Evolutionary conservation across 23 tunicate genomes (phyloP).

Genomic region (Corella eumyota): DNA sequence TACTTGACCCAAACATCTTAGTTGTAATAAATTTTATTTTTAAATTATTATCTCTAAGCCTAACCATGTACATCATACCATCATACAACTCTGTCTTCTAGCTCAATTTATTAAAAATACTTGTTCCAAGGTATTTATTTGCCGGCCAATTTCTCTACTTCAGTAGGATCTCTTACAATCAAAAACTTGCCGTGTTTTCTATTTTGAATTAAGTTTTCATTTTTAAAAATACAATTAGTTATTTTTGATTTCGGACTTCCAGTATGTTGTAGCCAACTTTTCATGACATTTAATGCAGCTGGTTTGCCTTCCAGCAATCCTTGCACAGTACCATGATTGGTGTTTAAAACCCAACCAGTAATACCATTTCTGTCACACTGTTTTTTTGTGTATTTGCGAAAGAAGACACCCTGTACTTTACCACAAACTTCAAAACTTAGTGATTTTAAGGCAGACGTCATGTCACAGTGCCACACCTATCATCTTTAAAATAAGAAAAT

Average conservation of each 20-base stretch:
- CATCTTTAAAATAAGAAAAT: too few relatives aligned
- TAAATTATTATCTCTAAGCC: too few relatives aligned
- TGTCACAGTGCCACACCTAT: too few relatives aligned
- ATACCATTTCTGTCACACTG: constrained; percentile 55
- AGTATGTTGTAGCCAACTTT: constrained; percentile 47
- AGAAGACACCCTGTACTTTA: constrained; percentile 89
- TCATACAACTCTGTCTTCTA: too few relatives aligned
- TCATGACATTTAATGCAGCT: constrained; percentile 11
- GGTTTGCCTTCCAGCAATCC: constrained; percentile 60
- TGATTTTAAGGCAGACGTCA: constrained; percentile 1
- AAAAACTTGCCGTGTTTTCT: constrained; percentile 19
- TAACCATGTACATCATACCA: too few relatives aligned
- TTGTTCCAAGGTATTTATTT: too few relatives aligned
- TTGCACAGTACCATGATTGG: constrained; percentile 68
- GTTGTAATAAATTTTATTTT: too few relatives aligned
- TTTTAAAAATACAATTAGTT: constrained; percentile 32
- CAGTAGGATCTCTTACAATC: constrained; percentile 24
- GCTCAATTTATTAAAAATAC: too few relatives aligned
- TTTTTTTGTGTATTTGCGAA: constrained; percentile 79
- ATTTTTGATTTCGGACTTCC: constrained; percentile 79
- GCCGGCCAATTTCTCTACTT: constrained; percentile 50
- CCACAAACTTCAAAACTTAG: constrained; percentile 80
- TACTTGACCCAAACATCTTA: too few relatives aligned
- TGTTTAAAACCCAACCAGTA: constrained; percentile 88
- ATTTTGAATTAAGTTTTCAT: constrained; percentile 16